Conservation (phyloP, 2,888 invertebrate genomes). For the Xiphydria camelus region DNA sequence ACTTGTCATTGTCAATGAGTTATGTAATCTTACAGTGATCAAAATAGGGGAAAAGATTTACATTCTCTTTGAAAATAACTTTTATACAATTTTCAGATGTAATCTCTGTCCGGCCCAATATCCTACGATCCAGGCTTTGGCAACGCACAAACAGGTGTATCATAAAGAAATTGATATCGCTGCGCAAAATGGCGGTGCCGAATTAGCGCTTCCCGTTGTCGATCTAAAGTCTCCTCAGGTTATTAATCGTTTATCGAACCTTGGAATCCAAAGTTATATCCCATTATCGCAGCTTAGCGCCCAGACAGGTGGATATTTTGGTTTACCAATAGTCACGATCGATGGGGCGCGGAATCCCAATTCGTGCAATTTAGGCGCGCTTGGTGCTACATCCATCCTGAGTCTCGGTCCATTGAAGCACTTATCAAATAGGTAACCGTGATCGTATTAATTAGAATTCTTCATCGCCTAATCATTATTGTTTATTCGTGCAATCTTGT, state of each 20-base stretch:
- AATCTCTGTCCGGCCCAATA: constrained; percentile 75
- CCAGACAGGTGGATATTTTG: constrained; percentile 66
- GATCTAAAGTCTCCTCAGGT: constrained; percentile 72
- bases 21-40: no score
- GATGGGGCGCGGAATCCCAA: constrained; percentile 67
- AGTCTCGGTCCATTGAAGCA: constrained; percentile 73
- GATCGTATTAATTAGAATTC: constrained; percentile 19
- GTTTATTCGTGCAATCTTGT: neutral
- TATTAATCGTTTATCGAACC: constrained; percentile 65
- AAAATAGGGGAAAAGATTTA: neutral
- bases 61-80: neutral
- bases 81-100: constrained; percentile 61
- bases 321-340: constrained; percentile 71
- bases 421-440: constrained; percentile 52
- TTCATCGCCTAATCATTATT: no score
- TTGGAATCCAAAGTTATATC: constrained; percentile 76
- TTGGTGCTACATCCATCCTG: constrained; percentile 72
- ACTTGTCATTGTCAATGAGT: neutral
- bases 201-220: constrained; percentile 74
- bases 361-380: constrained; percentile 64
- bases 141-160: constrained; percentile 68
- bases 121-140: constrained; percentile 64
- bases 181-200: constrained; percentile 57
- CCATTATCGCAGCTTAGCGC: constrained; percentile 70
- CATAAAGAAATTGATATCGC: constrained; percentile 59